Evolutionary conservation across 2,113 vertebrate genomes (phyloP).

Genomic region (Psilopsiagon aymara): DNA sequence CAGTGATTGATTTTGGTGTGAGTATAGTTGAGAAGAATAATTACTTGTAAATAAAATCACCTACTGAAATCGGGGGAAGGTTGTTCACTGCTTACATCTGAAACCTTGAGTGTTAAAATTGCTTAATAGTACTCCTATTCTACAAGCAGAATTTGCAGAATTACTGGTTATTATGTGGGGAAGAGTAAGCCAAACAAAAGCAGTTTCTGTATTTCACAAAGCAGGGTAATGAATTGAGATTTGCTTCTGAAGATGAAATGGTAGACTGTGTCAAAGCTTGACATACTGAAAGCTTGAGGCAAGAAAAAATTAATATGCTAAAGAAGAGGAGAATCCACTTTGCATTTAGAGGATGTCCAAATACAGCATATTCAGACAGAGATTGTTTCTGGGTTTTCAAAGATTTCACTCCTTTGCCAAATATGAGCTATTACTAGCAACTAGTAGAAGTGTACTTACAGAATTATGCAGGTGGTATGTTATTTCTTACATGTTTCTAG

Average conservation of each 20-base stretch:
- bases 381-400: background rate
- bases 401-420: background rate
- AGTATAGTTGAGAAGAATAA: background rate
- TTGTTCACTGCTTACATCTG: background rate
- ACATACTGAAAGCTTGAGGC: background rate
- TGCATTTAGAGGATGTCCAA: background rate
- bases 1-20: background rate
- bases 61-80: background rate
- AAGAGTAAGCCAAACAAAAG: background rate
- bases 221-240: background rate
- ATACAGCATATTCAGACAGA: background rate
- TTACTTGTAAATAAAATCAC: background rate
- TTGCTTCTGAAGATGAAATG: background rate
- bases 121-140: background rate
- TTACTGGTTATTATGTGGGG: background rate
- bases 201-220: background rate
- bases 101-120: background rate
- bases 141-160: background rate
- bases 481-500: background rate
- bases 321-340: background rate
- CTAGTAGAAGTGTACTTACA: background rate
- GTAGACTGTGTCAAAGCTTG: background rate
- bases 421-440: background rate
- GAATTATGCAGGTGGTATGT: background rate
- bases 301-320: background rate